Conservation (phyloP, 2,113 vertebrate genomes). For the Mixornis gularis region DNA sequence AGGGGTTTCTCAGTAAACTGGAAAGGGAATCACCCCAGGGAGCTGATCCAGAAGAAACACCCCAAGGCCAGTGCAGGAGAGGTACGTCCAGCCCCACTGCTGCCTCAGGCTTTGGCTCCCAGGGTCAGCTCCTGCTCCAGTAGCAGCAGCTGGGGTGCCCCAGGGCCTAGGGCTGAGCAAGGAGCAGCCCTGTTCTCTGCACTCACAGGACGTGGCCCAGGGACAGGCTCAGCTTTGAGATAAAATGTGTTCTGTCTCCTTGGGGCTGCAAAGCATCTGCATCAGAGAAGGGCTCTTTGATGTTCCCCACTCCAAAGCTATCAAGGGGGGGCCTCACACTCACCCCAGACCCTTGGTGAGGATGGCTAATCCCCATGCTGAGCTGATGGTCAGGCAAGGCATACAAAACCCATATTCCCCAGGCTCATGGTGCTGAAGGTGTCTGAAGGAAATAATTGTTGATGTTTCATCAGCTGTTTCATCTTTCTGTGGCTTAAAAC, state of each 20-base stretch:
- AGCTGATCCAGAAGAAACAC: not conserved
- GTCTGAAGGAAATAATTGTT: not conserved
- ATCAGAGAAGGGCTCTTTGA: not conserved
- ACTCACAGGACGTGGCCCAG: no score
- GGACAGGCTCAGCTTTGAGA: not conserved
- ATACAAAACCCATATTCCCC: not conserved
- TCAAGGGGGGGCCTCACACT: not conserved
- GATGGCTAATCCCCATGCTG: not conserved
- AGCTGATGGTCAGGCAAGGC: not conserved
- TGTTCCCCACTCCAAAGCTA: not conserved
- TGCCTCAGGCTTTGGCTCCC: not conserved
- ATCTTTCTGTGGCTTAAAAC: not conserved
- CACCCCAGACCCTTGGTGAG: not conserved
- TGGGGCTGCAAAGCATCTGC: not conserved
- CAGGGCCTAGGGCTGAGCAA: not conserved
- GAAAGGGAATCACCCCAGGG: not conserved
- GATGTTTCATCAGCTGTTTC: not conserved
- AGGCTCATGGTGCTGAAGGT: rapidly evolving
- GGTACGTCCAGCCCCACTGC: not conserved
- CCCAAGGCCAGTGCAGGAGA: rapidly evolving
- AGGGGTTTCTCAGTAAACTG: not conserved
- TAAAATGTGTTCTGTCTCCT: not conserved
- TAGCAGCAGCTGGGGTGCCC: rapidly evolving
- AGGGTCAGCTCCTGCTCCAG: not conserved
- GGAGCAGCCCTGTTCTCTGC: not conserved